Evolutionary conservation across 2,888 invertebrate species (phyloP), one percentile per base, ranked within the genome.

Genomic region (Drosophila pegasa): DNA sequence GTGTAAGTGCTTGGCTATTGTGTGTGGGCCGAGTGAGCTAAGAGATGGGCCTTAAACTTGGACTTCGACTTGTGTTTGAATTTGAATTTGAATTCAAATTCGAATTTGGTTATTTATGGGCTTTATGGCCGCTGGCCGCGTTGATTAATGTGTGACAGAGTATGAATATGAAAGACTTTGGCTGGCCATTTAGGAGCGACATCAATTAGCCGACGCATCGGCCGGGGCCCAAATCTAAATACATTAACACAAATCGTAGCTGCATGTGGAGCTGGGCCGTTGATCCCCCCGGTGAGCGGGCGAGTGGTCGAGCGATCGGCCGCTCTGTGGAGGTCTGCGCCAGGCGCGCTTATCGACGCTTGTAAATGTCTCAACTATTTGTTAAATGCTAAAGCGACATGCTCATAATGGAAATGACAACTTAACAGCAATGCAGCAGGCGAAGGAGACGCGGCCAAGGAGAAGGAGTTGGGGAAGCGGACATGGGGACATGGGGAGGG

Each of bases 331-430:
- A 35, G 40, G 54, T 14, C 31, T 18, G 3, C 6, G 2, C 38
- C 45, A 25, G 56, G 37, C 40, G 55, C 43, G 25, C 43, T 45
- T 90, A 90, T 90, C 90, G 78, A 43, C 57, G 71, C 90, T 89
- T 90, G 89, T 90, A 90, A 90, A 90, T 90, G 91, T 90, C 91
- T 90, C 91, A 90, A 90, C 90, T 90, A 90, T 90, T 90, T 90
- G 89, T 90, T 90, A 90, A 90, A 90, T 87, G 87, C 88, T 90
- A 86, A 90, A 88, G 85, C 89, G 90, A 89, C 90, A 87, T 79
- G 78, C 78, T 83, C 81, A 86, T 90, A 89, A 90, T 90, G 90
- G 90, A 90, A 90, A 87, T 90, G 90, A 90, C 90, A 90, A 90
- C 84, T 87, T 77, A 83, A 86, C 89, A 90, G 78, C 74, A 76